Evolutionary conservation across 2,797 vertebrate genomes (phyloP).

Genomic region (Sebastes matsubarae): DNA sequence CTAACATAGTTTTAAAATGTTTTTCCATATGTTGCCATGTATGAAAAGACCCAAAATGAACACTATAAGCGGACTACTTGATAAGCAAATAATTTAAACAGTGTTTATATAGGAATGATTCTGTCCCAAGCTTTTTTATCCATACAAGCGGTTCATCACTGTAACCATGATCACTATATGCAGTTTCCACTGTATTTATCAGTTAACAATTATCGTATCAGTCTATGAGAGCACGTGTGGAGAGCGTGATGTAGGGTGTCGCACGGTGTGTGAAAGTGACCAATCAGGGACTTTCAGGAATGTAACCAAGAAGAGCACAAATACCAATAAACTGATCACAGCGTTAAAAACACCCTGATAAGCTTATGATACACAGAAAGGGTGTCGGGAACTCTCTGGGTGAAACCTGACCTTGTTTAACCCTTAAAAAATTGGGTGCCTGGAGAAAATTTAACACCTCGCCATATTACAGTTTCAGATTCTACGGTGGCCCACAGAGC

Average conservation of each 20-base stretch:
- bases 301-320: background rate
- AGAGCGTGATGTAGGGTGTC: background rate
- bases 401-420: constrained; percentile 39
- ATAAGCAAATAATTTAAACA: too few species aligned
- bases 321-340: background rate
- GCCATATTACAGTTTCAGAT: background rate
- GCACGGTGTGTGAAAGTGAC: background rate
- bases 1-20: too few species aligned
- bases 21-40: too few species aligned
- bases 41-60: too few species aligned
- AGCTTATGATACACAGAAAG: constrained; percentile 4
- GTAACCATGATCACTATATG: too few species aligned
- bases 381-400: background rate
- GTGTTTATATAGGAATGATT: too few species aligned
- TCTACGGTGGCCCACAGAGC: background rate
- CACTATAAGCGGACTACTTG: too few species aligned
- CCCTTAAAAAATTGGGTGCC: constrained; percentile 16
- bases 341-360: constrained; percentile 1
- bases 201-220: background rate
- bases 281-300: background rate
- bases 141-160: too few species aligned
- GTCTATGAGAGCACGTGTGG: background rate
- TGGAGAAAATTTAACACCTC: background rate
- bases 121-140: too few species aligned
- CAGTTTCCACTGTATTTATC: too few species aligned